Evolutionary conservation across 2,888 invertebrate species (phyloP), one percentile per base, ranked within the genome.

Genomic region (Diplazon laetatorius): DNA sequence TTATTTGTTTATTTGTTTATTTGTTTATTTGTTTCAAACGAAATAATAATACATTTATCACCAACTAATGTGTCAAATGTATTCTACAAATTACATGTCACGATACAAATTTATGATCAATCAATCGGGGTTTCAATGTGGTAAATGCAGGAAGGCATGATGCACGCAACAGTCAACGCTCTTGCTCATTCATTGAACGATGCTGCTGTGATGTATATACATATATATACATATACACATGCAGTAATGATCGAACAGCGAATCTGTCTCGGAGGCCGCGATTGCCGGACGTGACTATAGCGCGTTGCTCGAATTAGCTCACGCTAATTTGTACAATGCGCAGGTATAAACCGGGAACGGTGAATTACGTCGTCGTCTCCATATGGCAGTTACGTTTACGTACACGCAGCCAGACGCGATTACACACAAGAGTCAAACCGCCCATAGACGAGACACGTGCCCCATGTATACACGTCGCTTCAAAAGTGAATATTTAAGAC

Each of bases 261-360:
- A 22, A 46, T 69, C 35, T 30, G 25, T 35, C 42, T n/a, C 20
- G 48, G 6, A n/a, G 48, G 9, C 46, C 18, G 35, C 57, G 46
- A 48, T 25, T 37, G 59, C 37, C 25, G 70, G 70, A 71, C 30
- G 60, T 71, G 37, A n/a, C 37, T 22, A 37, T 30, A 39, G 20
- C 18, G 20, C 12, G 68, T 60, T 44, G 59, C 59, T 44, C 30
- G 50, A 60, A 50, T 71, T 59, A 57, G 39, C 48, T 8, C 37
- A 60, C 59, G 71, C 60, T 71, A 60, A 76, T 76, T 65, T 20
- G 50, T 50, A 65, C 59, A 60, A 66, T 59, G 48, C 48, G 37
- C 59, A 39, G 48, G 73, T 39, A 30, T 30, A 30, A 20, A 16
- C 4, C 25, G 48, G 10, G 37, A 60, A 66, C 42, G 59, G 48